A percentile compares a stretch with the other conserved stretches of the same genome.
Conservation (phyloP, 2,888 invertebrate species). For the Campopleginae sp. region DNA sequence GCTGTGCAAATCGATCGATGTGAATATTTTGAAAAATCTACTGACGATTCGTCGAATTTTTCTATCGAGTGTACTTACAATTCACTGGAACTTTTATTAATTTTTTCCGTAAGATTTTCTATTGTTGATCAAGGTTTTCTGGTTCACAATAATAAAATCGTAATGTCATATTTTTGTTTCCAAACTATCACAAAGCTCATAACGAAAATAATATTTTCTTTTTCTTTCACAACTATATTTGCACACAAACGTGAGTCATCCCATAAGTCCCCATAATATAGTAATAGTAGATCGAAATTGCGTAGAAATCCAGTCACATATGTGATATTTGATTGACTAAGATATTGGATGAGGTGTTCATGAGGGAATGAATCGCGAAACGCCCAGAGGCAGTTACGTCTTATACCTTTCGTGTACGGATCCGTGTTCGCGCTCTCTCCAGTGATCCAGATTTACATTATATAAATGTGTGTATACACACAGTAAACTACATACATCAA, state of each 20-base stretch:
- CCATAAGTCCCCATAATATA: background rate
- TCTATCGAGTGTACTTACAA: too few relatives aligned
- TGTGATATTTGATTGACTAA: conserved; percentile 43
- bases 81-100: too few relatives aligned
- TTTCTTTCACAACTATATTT: background rate
- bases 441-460: conserved; percentile 47
- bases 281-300: conserved; percentile 16
- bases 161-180: too few relatives aligned
- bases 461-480: background rate
- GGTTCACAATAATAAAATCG: too few relatives aligned
- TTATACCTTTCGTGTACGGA: conserved; percentile 21
- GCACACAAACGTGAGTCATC: background rate
- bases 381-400: conserved; percentile 34
- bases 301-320: conserved; percentile 27
- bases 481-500: background rate
- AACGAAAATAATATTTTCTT: background rate
- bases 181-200: too few relatives aligned
- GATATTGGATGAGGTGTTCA: conserved; percentile 55
- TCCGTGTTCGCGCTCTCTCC: conserved; percentile 34
- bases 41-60: too few relatives aligned
- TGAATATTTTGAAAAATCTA: too few relatives aligned
- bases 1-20: too few relatives aligned
- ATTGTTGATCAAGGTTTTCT: too few relatives aligned
- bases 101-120: too few relatives aligned
- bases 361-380: conserved; percentile 47